These are phyloP conservation scores for Acrobasis repandana DNA, from an alignment of 2,888 invertebrate species.

Conservation along the genomic window DNA sequence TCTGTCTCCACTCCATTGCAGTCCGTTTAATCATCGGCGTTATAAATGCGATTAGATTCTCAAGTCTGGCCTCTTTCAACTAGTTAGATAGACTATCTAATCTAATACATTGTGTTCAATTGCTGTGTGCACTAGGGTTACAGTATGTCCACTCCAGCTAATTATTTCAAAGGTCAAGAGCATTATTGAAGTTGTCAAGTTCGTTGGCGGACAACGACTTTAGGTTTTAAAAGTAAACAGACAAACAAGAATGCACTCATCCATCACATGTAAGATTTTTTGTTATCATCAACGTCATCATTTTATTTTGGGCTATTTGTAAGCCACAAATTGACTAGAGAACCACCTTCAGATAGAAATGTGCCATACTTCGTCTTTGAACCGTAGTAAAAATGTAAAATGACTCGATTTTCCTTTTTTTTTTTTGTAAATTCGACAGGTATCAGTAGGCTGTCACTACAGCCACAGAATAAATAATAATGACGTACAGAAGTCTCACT, in stretches of 20 bases:
- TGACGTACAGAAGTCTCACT: too few relatives aligned
- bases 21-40: not conserved
- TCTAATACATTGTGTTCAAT: not conserved
- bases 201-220: not conserved
- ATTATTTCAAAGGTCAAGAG: conserved; percentile 3
- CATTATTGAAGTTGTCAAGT: not conserved
- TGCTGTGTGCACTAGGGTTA: too few relatives aligned
- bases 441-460: too few relatives aligned
- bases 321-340: too few relatives aligned
- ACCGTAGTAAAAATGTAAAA: too few relatives aligned
- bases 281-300: not conserved
- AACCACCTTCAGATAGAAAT: too few relatives aligned
- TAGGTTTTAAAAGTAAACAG: not conserved
- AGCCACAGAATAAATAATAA: too few relatives aligned
- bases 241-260: not conserved
- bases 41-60: not conserved
- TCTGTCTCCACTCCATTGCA: too few relatives aligned
- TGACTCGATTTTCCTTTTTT: too few relatives aligned
- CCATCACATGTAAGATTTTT: not conserved
- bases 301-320: not conserved
- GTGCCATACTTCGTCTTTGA: too few relatives aligned
- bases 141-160: not conserved
- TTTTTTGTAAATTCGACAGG: too few relatives aligned
- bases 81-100: not conserved
- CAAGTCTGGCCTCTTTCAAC: not conserved